Evolutionary conservation across 2,888 invertebrate species (phyloP).

Genomic region (Tetramorium bicarinatum): DNA sequence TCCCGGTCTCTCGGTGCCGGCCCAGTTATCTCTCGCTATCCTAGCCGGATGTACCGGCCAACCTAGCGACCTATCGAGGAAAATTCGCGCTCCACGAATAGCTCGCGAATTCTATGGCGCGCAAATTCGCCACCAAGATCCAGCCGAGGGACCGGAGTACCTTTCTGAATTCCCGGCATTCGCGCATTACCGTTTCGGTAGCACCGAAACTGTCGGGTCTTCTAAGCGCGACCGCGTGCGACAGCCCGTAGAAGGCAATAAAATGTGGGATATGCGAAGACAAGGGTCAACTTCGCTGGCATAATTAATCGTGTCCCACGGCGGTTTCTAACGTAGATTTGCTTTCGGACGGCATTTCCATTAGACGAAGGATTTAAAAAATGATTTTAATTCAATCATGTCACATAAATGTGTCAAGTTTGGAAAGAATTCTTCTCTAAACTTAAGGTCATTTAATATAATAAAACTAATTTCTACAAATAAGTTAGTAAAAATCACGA

Average conservation of each 20-base stretch:
- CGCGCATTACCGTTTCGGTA: constrained; percentile 51
- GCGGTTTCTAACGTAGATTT: constrained; percentile 45
- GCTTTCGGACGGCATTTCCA: constrained; percentile 13
- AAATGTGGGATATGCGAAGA: constrained; percentile 57
- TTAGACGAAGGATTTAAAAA: constrained; percentile 6
- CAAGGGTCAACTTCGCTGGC: constrained; percentile 52
- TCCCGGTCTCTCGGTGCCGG: constrained; percentile 80
- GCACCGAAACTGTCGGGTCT: constrained; percentile 51
- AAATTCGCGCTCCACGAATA: constrained; percentile 75
- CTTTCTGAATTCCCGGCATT: constrained; percentile 56
- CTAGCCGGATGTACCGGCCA: constrained; percentile 75
- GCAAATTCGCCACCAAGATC: constrained; percentile 57
- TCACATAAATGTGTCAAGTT: background rate
- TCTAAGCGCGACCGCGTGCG: constrained; percentile 46
- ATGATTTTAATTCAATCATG: background rate
- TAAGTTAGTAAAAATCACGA: background rate
- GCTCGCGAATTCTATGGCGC: constrained; percentile 76
- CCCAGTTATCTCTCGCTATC: constrained; percentile 81
- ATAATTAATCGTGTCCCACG: constrained; percentile 46
- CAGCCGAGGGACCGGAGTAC: constrained; percentile 30
- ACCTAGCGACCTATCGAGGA: constrained; percentile 78
- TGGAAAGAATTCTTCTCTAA: no score
- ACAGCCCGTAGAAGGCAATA: constrained; percentile 54
- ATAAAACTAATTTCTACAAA: background rate
- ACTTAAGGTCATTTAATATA: background rate